Conservation (phyloP, 2,797 vertebrate species). For the Gallirallus australis region DNA sequence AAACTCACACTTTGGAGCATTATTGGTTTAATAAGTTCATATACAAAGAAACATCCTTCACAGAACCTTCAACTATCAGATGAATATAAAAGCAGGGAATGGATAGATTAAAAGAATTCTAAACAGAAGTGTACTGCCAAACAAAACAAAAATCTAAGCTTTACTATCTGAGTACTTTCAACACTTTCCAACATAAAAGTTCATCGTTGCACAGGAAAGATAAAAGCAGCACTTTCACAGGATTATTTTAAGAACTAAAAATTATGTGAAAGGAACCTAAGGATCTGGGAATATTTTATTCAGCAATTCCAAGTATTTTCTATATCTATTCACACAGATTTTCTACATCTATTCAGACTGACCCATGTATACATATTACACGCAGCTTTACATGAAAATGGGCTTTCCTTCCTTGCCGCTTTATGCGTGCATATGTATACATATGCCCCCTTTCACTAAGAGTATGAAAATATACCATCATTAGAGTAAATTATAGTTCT, state of each 20-base stretch:
- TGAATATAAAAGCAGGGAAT: conserved; percentile 84
- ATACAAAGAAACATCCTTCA: conserved; percentile 72
- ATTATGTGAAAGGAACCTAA: conserved; percentile 49
- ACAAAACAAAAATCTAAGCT: conserved; percentile 86
- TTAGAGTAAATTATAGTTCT: conserved; percentile 48
- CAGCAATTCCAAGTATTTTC: conserved; percentile 59
- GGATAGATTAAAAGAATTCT: conserved; percentile 89
- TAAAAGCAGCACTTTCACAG: conserved; percentile 77
- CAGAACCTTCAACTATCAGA: conserved; percentile 76
- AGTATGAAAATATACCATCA: conserved; percentile 44
- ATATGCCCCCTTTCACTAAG: background rate
- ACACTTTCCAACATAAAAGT: conserved; percentile 81
- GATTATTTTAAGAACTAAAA: conserved; percentile 71
- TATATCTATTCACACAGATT: background rate
- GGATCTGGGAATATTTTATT: conserved; percentile 56
- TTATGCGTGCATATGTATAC: background rate
- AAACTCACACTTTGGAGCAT: conserved; percentile 67
- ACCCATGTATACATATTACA: background rate
- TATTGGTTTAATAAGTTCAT: conserved; percentile 74
- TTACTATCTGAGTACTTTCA: conserved; percentile 79
- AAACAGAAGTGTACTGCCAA: conserved; percentile 89
- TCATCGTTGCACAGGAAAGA: conserved; percentile 75
- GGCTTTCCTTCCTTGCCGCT: conserved; percentile 1
- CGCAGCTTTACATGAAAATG: conserved; percentile 17
- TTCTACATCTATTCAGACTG: background rate